Base-by-base conservation (phyloP, 2,113 vertebrate species). In the Syrmaticus mikado region DNA sequence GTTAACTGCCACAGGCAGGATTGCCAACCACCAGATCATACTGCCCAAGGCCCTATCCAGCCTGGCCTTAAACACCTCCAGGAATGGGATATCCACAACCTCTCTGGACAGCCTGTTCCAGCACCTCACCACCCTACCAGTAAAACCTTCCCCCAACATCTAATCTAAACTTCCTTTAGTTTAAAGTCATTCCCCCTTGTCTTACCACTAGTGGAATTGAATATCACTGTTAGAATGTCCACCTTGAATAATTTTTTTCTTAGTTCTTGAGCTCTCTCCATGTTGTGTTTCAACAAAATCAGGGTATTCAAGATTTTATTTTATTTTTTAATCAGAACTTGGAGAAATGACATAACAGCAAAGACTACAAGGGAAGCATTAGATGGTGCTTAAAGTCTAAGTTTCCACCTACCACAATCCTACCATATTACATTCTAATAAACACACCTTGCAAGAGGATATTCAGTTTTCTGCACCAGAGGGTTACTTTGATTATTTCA, bases 231-330 rank as follows among this genome's bases (percentile, higher is more conserved):
- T 50, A 50, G 48, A 22, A 50, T 24, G 25, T 12, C 22, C 46
- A 46, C 16, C 6, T 87, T 66, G 21, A 87, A 75, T 46, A 1
- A 43, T 8, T 41, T 21, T 45, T 38, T 48, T 73, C 68, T 76
- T 95, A 55, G 77, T 92, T 87, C 68, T 95, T 84, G 79, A 92
- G 24, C 20, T 82, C 19, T 85, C 28, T 85, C 27, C 48, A 12
- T 70, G 57, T 8, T 17, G 8, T 72, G 5, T 80, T 92, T 94
- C 48, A 85, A 46, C n/a, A 79, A 92, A 87, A 90, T 65, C 34
- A 11, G 2, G 6, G 4, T 46, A 28, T 50, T 21, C 13, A 45
- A 88, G 28, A 25, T 78, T 86, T 76, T 55, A 16, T 52, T 52
- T 52, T 4, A 20, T 61, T 84, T 74, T 89, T 58, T 6, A 32